Conservation (phyloP, 2,113 vertebrate species). For the Athene cunicularia region DNA sequence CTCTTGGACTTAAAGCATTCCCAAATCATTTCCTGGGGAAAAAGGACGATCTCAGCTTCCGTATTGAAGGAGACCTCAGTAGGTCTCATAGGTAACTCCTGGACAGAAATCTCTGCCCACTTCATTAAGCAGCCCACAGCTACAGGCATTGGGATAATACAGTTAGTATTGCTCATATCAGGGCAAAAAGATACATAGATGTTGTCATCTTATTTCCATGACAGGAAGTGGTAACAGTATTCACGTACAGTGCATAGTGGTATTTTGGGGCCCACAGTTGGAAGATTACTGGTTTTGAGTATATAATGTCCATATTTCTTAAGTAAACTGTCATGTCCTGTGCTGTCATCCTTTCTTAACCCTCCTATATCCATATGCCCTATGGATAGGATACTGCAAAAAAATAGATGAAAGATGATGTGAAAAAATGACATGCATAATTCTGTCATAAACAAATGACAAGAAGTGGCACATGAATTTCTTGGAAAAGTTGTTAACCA, state of each 20-base stretch:
- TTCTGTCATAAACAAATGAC: not conserved
- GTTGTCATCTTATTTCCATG: not conserved
- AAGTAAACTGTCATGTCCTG: not conserved
- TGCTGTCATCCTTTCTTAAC: not conserved
- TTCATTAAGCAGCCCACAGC: not conserved
- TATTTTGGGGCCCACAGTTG: not conserved
- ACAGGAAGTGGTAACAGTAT: not conserved
- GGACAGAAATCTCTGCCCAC: not conserved
- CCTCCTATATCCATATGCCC: not conserved
- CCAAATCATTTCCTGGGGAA: not conserved
- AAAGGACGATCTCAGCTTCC: not conserved
- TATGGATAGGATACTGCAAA: not conserved
- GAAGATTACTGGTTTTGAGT: not conserved
- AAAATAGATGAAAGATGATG: not conserved
- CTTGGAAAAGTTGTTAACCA: not conserved
- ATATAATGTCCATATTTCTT: not conserved
- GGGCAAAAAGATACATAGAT: rapidly evolving
- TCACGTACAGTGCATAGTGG: rapidly evolving
- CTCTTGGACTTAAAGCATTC: not conserved
- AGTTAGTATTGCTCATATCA: not conserved
- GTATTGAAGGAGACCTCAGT: not conserved
- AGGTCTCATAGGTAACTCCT: not conserved
- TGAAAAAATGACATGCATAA: not conserved
- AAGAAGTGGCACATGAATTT: not conserved
- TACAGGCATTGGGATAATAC: not conserved